Conservation (phyloP, 2,797 vertebrate species). For the Falco berigora region DNA sequence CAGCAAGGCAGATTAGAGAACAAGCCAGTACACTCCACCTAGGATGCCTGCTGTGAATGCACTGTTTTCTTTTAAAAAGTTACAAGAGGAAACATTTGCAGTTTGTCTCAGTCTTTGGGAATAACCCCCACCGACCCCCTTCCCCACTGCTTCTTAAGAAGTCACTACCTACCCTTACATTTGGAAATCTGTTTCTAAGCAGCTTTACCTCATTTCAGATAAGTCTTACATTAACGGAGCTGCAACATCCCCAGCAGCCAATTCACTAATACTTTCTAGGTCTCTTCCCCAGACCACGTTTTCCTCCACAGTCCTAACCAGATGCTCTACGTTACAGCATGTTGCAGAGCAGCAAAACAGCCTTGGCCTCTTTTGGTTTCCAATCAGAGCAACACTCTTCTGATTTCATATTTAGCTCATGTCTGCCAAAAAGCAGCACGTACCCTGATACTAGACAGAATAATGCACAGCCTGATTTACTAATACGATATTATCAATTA, state of each 20-base stretch:
- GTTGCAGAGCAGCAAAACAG: neutral
- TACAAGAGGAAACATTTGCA: neutral
- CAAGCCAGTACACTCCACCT: neutral
- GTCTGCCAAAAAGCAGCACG: neutral
- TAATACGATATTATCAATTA: neutral
- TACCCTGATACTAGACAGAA: neutral
- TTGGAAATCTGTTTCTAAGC: slow-evolving; percentile 15
- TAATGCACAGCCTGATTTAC: neutral
- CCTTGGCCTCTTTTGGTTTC: neutral
- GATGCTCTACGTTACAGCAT: neutral
- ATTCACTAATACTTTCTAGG: neutral
- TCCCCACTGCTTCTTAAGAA: neutral
- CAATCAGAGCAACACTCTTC: neutral
- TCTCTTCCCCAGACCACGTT: neutral
- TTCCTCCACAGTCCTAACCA: neutral
- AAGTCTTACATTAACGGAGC: neutral
- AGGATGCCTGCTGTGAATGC: neutral
- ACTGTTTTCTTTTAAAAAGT: neutral
- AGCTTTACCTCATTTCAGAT: neutral
- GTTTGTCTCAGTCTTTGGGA: neutral
- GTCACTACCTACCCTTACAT: neutral
- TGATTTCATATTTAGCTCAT: neutral
- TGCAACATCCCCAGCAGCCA: neutral
- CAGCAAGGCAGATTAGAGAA: neutral
- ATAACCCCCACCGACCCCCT: slow-evolving; percentile 5